phyloP scores from a whole-genome alignment of 2,113 vertebrate genomes.

The Odontesthes bonariensis region DNA sequence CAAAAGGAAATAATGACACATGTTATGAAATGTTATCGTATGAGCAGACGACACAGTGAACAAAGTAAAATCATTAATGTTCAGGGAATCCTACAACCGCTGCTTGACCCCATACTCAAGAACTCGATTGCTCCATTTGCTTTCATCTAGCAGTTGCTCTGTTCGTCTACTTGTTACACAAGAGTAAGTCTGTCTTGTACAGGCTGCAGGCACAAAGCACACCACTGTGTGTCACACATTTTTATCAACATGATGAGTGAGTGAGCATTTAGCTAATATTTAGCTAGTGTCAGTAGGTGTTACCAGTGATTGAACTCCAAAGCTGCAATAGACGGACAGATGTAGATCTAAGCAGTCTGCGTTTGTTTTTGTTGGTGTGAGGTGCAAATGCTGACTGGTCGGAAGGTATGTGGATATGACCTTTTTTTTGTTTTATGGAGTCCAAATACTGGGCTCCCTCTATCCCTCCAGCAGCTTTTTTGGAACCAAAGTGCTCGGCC shows the following conservation, averaged over 20 bases:
- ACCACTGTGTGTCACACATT: conserved; percentile 42
- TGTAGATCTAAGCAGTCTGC: not conserved
- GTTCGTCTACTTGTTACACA: conserved; percentile 5
- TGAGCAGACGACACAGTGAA: not conserved
- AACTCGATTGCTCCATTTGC: not conserved
- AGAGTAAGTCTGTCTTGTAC: conserved; percentile 27
- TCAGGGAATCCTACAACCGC: not conserved
- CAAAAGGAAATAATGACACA: not conserved
- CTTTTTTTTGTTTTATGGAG: not conserved
- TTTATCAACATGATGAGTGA: conserved; percentile 41
- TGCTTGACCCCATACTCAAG: not conserved
- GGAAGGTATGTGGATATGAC: not conserved
- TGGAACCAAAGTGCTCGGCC: too few relatives aligned
- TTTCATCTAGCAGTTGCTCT: conserved; percentile 25
- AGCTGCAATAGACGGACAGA: conserved; percentile 39
- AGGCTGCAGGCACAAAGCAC: conserved; percentile 45
- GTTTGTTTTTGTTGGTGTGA: too few relatives aligned
- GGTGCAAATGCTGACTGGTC: not conserved
- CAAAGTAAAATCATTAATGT: not conserved
- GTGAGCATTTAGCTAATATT: conserved; percentile 43
- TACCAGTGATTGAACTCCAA: conserved; percentile 51
- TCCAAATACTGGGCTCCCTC: not conserved
- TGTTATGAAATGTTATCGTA: not conserved
- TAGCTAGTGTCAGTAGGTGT: conserved; percentile 44
- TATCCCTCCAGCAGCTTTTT: not conserved